Conservation (phyloP, 1,140 invertebrate genomes). For the Vanessa tameamea region DNA sequence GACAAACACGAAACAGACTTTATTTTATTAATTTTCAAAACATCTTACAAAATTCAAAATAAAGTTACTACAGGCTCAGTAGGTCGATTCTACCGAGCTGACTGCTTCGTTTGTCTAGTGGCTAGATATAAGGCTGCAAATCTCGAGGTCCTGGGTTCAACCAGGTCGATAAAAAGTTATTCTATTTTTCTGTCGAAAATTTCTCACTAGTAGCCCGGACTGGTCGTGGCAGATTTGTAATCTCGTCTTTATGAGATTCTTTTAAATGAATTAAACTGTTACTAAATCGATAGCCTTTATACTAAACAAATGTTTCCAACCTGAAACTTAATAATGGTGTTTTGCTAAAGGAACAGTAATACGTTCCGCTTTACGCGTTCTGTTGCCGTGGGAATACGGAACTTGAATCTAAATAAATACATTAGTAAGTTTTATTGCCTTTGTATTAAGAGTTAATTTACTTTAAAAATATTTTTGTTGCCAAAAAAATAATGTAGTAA, state of each 20-base stretch:
- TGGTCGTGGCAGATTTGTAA: too few species aligned
- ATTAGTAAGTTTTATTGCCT: not conserved
- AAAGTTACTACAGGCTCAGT: too few species aligned
- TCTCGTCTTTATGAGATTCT: not conserved
- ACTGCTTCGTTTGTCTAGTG: too few species aligned
- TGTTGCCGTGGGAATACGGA: conserved; percentile 40
- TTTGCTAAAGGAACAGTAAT: conserved; percentile 29
- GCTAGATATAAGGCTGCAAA: too few species aligned
- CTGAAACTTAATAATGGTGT: not conserved
- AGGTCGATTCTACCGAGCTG: too few species aligned
- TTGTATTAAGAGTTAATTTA: not conserved
- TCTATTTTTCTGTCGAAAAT: too few species aligned
- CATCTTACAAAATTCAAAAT: too few species aligned
- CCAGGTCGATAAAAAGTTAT: too few species aligned
- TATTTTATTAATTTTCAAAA: too few species aligned
- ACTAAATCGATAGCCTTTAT: conserved; percentile 20
- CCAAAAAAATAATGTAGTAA: not conserved
- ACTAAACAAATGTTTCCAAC: conserved; percentile 8
- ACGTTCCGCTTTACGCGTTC: conserved; percentile 38
- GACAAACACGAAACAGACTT: too few species aligned
- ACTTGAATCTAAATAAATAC: not conserved
- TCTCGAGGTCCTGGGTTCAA: too few species aligned
- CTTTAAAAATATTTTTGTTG: conserved; percentile 1
- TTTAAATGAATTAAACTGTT: conserved; percentile 12
- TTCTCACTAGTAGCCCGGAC: too few species aligned